phyloP scores from a whole-genome alignment of 2,888 invertebrate species.

The Ernsta delagoae region DNA sequence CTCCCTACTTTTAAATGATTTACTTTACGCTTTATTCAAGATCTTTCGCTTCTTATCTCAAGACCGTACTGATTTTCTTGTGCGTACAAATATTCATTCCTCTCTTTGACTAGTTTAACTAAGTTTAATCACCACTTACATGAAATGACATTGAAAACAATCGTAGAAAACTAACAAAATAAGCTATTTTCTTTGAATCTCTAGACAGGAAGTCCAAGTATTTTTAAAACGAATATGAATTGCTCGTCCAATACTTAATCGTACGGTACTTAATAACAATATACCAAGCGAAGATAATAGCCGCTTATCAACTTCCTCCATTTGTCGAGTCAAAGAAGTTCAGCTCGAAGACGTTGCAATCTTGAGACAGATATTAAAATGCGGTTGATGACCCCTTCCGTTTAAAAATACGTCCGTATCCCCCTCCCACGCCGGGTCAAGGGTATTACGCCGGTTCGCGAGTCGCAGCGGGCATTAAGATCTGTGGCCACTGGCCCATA shows the following conservation, averaged over 20 bases:
- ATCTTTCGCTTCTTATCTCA: not conserved
- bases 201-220: not conserved
- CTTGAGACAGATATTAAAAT: conserved; percentile 46
- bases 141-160: not conserved
- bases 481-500: conserved; percentile 35
- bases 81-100: not conserved
- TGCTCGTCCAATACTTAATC: conserved; percentile 17
- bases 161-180: not conserved
- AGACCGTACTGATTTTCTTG: conserved; percentile 1
- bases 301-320: conserved; percentile 42
- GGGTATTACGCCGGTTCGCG: conserved; percentile 51
- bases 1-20: not conserved
- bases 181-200: not conserved
- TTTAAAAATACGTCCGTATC: conserved; percentile 67
- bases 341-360: conserved; percentile 39
- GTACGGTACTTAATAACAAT: conserved; percentile 31
- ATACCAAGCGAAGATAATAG: conserved; percentile 29
- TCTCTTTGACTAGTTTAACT: not conserved
- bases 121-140: too few species aligned
- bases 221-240: conserved; percentile 12
- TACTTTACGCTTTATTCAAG: not conserved
- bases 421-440: conserved; percentile 74
- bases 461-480: conserved; percentile 34
- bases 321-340: conserved; percentile 32
- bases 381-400: conserved; percentile 66